Evolutionary conservation across 35 echinoderm and acorn worm species (phyloP), one percentile per base, ranked within the genome.

Genomic region (Apostichopus japonicus): DNA sequence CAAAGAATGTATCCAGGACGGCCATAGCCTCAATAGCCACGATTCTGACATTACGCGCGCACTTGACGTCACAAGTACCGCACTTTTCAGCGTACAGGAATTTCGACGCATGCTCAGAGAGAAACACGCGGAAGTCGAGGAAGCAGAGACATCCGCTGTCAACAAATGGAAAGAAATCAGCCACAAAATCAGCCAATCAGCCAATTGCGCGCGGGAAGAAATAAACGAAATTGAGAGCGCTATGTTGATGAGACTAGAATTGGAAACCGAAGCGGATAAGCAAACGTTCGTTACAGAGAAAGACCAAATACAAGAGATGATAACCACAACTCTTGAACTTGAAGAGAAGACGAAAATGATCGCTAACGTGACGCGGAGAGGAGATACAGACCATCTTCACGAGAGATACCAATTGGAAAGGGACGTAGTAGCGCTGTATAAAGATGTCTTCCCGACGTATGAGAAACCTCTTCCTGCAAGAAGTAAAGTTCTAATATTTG

Each of bases 321-420:
- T 82, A 19, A 56, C 79, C 7, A 15, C 5, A 54, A 82, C 79
- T 5, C 15, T 24, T 17, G 10, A 33, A 15, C 79, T 82, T 14
- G 44, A 82, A 24, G 79, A 54, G 5, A 24, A 82, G 15, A 82
- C 79, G 44, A 56, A 82, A 5, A 15, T 13, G 13, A 52, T 82
- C 2, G 79, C 54, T 24, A 82, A 82, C 10, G 79, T 25, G 5
- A 82, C 44, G 44, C 33, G 23, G 16, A 27, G 44, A 82, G 79
- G 79, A 19, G 54, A 82, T 25, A 82, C 44, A 15, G 79, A 82
- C 19, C 3, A 25, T 44, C 27, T 82, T 6, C 13, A 16, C 19
- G 79, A 82, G 24, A 24, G 79, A n/a, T 9, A 82, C 44, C 33
- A 82, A 25, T n/a, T 82, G 24, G 79, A 82, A 24, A 82, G 79